Base-by-base conservation (phyloP, 2,888 invertebrate genomes). In the Cyclophora albipunctata region DNA sequence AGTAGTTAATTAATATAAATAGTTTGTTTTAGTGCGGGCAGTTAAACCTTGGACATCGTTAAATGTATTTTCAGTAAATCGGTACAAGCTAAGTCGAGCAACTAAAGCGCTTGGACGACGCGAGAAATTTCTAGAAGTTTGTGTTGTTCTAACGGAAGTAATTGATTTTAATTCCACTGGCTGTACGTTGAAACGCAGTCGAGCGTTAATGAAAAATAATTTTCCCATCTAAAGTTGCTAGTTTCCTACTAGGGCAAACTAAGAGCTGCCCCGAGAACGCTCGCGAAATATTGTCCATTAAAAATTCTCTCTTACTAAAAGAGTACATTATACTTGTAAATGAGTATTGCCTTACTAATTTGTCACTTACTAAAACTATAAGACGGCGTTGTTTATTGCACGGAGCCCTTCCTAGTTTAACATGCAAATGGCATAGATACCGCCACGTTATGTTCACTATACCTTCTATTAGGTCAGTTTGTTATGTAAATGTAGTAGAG, bases 191-290 rank as follows among this genome's bases (percentile, higher is more conserved):
- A 70, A 73, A 78, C 60, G 74, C 78, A 78, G 66, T 73, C 59
- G 61, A 81, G 78, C 79, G 77, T 78, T 78, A 82, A 84, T 82
- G 81, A 81, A 83, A 84, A 84, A 82, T 82, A 78, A 81, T 83
- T 84, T 81, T 72, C 73, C 66, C 73, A 75, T 75, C 71, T 73
- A 64, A 75, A 79, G 72, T 77, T 74, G 73, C 68, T 75, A 75
- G 74, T 74, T 77, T 66, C 68, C 70, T 69, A 73, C 70, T 67
- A 62, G 60, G 55, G 64, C 55, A 66, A 68, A 66, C 59, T 63
- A 52, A 58, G 45, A 47, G 55, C 50, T 49, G 46, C 50, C 48
- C 44, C 53, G 55, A 58, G 57, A 57, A 48, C 20, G 20, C 20
- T 20, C 20, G 20, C 20, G 67, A 73, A 75, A 75, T 73, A 80